Percentiles rank a stretch among this genome's conserved stretches.
phyloP scores from a whole-genome alignment of 2,888 invertebrate genomes.

The Dromius quadrimaculatus region DNA sequence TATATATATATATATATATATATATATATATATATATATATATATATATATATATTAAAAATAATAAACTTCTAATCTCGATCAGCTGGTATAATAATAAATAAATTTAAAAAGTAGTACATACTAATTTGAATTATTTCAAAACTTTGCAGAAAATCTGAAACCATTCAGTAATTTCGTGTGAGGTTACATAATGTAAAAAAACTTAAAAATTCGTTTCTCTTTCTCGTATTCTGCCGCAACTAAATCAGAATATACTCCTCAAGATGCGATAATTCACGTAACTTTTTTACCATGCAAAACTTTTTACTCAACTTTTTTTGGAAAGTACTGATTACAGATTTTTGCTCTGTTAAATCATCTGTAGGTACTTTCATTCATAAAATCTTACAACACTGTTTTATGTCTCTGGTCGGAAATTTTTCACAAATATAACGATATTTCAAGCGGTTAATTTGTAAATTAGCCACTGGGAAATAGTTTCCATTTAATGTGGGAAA shows the following conservation, averaged over 20 bases:
- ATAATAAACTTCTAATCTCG: too few relatives aligned
- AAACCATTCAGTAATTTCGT: too few relatives aligned
- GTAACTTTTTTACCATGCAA: constrained; percentile 23
- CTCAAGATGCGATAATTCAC: constrained; percentile 6
- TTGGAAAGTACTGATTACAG: constrained; percentile 30
- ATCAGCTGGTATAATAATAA: too few relatives aligned
- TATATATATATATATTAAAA: too few relatives aligned
- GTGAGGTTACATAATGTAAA: neutral
- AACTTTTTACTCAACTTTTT: constrained; percentile 28
- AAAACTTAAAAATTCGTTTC: constrained; percentile 34
- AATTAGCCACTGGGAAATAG: constrained; percentile 1
- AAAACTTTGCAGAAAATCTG: too few relatives aligned
- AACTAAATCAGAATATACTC: neutral
- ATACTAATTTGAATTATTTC: too few relatives aligned
- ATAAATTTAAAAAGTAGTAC: too few relatives aligned
- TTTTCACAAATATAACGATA: neutral
- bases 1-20: too few relatives aligned
- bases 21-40: too few relatives aligned
- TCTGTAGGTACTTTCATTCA: constrained; percentile 16
- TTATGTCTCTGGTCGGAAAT: neutral
- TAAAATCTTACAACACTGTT: constrained; percentile 16
- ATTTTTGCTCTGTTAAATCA: constrained; percentile 12
- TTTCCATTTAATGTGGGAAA: constrained; percentile 19
- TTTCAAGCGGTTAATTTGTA: neutral
- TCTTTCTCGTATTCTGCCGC: constrained; percentile 4